These are phyloP conservation scores for Drosophila phalerata DNA, from an alignment of 2,888 invertebrate species.

Conservation along the genomic window DNA sequence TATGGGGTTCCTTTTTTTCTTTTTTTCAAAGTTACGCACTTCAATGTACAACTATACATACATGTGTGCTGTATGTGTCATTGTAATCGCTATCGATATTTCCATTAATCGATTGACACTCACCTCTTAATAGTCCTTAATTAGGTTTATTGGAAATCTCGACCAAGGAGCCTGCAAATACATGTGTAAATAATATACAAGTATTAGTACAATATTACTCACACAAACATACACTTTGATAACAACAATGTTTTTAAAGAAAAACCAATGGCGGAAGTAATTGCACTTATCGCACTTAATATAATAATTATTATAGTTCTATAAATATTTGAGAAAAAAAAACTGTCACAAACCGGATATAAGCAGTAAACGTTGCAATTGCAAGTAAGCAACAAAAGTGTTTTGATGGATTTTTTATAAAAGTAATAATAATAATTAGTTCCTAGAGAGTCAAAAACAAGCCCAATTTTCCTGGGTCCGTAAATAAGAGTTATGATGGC, in stretches of 20 bases:
- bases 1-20: no score
- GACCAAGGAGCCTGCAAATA: constrained; percentile 57
- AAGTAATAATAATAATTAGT: no score
- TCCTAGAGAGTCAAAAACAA: no score
- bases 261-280: background rate
- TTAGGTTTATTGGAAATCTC: constrained; percentile 56
- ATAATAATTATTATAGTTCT: background rate
- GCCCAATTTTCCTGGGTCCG: no score
- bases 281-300: constrained; percentile 4
- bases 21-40: no score
- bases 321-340: background rate
- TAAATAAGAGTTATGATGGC: no score
- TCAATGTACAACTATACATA: no score
- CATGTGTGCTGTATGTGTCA: no score
- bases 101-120: constrained; percentile 30
- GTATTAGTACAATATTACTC: background rate
- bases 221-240: background rate
- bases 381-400: no score
- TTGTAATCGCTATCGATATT: background rate
- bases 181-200: constrained; percentile 1
- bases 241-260: background rate
- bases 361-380: background rate
- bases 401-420: no score
- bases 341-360: background rate
- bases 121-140: constrained; percentile 76